Conservation (phyloP, 2,113 vertebrate genomes). For the Rhombomys opimus region DNA sequence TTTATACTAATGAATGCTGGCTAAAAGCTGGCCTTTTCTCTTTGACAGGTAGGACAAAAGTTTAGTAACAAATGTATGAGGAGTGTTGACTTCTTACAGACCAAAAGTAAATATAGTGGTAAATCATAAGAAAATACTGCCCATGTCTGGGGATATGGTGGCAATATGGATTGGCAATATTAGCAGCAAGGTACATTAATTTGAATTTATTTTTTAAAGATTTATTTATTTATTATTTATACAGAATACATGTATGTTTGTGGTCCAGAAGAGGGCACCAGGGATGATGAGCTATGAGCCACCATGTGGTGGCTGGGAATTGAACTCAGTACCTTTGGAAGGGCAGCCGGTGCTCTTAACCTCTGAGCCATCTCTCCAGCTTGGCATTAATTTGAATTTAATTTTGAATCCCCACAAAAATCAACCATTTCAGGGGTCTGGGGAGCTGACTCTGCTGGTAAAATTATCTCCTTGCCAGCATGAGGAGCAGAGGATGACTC, state of each 20-base stretch:
- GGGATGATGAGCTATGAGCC: no score
- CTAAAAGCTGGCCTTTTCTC: neutral
- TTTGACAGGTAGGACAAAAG: neutral
- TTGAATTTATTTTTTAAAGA: neutral
- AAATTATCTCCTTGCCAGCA: neutral
- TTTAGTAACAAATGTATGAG: neutral
- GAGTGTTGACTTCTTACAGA: neutral
- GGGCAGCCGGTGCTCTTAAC: no score
- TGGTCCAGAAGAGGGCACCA: no score
- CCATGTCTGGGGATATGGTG: neutral
- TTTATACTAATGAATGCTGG: neutral
- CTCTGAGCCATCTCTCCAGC: no score
- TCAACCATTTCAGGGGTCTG: neutral
- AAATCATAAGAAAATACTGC: neutral
- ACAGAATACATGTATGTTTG: no score
- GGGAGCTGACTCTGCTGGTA: no score
- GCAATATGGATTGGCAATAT: neutral
- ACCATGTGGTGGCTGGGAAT: no score
- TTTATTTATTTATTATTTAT: no score
- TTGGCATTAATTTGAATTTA: neutral
- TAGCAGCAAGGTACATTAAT: neutral
- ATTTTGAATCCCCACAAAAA: neutral
- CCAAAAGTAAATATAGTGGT: neutral
- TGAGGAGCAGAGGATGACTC: neutral
- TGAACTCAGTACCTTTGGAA: no score